These are phyloP conservation scores for Sebastiscus albofasciatus DNA, from an alignment of 2,797 vertebrate genomes.

Conservation along the genomic window DNA sequence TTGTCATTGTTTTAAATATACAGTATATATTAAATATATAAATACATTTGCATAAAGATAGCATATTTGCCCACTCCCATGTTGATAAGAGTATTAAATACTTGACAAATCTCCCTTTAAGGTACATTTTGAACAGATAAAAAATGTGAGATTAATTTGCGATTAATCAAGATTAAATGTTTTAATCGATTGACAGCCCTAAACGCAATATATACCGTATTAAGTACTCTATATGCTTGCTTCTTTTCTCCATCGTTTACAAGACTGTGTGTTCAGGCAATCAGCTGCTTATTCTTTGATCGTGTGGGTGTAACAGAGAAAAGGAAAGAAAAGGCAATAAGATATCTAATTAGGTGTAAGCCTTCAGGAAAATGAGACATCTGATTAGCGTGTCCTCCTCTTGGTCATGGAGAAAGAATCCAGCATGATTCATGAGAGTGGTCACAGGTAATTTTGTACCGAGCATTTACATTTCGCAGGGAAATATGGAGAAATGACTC, in stretches of 20 bases:
- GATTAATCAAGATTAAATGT: too few species aligned
- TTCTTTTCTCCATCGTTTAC: neutral
- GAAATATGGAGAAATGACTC: neutral
- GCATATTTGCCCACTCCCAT: too few species aligned
- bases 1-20: too few species aligned
- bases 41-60: too few species aligned
- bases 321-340: neutral
- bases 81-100: too few species aligned
- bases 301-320: neutral
- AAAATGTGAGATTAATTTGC: too few species aligned
- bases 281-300: neutral
- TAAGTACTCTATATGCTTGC: neutral
- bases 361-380: constrained; percentile 1
- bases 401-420: constrained; percentile 1
- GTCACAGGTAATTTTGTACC: constrained; percentile 4
- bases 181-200: too few species aligned
- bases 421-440: neutral
- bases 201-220: neutral
- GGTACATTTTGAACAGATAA: too few species aligned
- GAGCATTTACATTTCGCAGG: neutral
- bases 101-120: too few species aligned
- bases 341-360: constrained; percentile 20
- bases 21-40: too few species aligned
- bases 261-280: neutral
- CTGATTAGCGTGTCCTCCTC: constrained; percentile 29